A percentile compares a stretch with the other conserved stretches of the same genome.
Evolutionary conservation across 2,797 vertebrate genomes (phyloP).

Genomic region (Melanotaenia boesemani): DNA sequence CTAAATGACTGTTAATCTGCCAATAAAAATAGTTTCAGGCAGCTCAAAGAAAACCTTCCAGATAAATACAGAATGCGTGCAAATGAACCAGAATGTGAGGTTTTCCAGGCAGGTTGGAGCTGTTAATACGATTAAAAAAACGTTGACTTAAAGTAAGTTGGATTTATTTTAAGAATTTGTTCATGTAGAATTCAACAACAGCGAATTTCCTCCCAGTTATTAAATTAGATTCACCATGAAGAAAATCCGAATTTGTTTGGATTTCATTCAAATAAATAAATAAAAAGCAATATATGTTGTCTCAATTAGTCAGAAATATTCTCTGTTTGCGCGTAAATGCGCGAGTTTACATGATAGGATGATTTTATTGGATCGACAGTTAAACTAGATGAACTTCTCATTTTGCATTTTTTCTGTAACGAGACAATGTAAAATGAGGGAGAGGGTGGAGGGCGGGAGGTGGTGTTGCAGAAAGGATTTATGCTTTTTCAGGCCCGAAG

Average conservation of each 20-base stretch:
- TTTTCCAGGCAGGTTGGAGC: constrained; percentile 36
- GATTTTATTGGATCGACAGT: no score
- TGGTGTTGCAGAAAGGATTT: constrained; percentile 90
- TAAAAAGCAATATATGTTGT: not conserved
- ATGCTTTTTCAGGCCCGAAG: constrained; percentile 92
- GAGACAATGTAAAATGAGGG: constrained; percentile 76
- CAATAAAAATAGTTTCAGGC: constrained; percentile 75
- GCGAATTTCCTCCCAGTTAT: not conserved
- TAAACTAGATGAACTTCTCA: not conserved
- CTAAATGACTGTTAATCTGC: constrained; percentile 84
- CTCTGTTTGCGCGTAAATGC: not conserved
- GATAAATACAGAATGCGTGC: constrained; percentile 13
- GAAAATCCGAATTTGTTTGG: no score
- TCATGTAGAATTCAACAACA: not conserved
- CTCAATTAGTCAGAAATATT: not conserved
- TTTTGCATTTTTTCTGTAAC: constrained; percentile 43
- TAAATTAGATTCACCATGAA: not conserved
- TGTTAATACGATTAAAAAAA: not conserved
- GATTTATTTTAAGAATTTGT: not conserved
- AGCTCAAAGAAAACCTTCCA: constrained; percentile 25
- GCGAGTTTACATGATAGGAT: no score
- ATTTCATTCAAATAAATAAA: not conserved
- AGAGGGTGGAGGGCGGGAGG: constrained; percentile 51
- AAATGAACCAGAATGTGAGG: constrained; percentile 52
- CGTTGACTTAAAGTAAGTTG: not conserved